A percentile compares a stretch with the other conserved stretches of the same genome.
phyloP scores from a whole-genome alignment of 2,113 vertebrate genomes.

The Rhinopithecus roxellana region DNA sequence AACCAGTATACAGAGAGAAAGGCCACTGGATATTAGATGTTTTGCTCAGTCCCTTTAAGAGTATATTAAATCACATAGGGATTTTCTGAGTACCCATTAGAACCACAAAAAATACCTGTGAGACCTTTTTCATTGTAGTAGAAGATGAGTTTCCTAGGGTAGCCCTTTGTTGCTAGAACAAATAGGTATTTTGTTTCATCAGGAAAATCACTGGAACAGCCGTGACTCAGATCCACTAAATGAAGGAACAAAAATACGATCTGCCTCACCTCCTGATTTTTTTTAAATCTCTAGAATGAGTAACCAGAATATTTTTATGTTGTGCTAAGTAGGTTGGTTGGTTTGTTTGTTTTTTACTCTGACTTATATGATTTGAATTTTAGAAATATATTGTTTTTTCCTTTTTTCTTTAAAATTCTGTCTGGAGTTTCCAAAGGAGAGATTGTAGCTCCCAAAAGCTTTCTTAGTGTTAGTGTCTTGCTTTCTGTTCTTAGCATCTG shows the following conservation, averaged over 20 bases:
- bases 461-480: background rate
- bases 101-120: background rate
- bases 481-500: background rate
- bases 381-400: background rate
- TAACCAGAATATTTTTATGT: constrained; percentile 52
- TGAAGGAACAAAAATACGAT: constrained; percentile 53
- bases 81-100: background rate
- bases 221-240: constrained; percentile 57
- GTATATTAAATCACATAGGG: background rate
- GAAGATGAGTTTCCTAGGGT: background rate
- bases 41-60: background rate
- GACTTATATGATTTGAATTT: constrained; percentile 2
- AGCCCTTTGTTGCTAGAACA: constrained; percentile 41
- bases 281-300: background rate
- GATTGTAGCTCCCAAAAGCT: background rate
- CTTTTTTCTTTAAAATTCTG: background rate
- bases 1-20: background rate
- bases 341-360: background rate
- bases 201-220: background rate
- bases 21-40: background rate
- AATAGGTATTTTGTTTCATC: constrained; percentile 43
- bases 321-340: background rate
- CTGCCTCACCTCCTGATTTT: background rate
- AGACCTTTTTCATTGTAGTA: background rate
- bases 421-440: background rate